Evolutionary conservation across 2,113 vertebrate genomes (phyloP).

Genomic region (Hippocampus guttulatus): DNA sequence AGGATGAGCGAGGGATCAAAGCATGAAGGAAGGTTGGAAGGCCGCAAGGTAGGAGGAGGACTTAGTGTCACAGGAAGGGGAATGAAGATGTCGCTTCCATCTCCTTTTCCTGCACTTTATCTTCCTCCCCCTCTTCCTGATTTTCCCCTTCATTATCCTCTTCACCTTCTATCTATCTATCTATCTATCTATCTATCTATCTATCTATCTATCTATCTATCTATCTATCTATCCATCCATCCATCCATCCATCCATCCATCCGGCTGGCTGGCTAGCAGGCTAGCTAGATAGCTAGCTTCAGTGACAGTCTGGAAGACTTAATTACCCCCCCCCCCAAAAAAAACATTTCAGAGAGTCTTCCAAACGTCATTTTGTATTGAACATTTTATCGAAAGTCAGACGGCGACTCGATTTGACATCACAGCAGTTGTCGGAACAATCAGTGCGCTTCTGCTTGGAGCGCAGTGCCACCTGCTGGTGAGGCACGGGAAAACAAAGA

Average conservation of each 20-base stretch:
- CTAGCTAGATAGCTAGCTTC: neutral
- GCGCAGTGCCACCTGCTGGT: constrained; percentile 38
- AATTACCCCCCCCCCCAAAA: neutral
- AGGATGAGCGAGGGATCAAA: neutral
- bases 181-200: neutral
- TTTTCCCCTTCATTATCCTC: neutral
- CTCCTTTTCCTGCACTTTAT: too few relatives aligned
- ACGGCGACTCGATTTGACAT: neutral
- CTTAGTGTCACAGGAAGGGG: neutral
- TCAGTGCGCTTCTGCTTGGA: constrained; percentile 2
- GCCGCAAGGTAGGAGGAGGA: neutral
- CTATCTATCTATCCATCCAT: neutral
- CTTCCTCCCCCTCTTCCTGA: neutral
- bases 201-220: neutral
- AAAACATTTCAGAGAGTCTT: neutral
- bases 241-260: neutral
- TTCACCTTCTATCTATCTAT: neutral
- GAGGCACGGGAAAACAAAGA: neutral
- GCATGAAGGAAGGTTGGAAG: constrained; percentile 2
- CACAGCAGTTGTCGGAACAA: neutral
- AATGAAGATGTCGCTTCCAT: neutral
- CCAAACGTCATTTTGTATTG: neutral
- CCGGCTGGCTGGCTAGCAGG: too few relatives aligned
- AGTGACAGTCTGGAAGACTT: neutral
- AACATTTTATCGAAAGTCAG: neutral